phyloP scores from a whole-genome alignment of 2,888 invertebrate species.

The Geophilus truncorum region DNA sequence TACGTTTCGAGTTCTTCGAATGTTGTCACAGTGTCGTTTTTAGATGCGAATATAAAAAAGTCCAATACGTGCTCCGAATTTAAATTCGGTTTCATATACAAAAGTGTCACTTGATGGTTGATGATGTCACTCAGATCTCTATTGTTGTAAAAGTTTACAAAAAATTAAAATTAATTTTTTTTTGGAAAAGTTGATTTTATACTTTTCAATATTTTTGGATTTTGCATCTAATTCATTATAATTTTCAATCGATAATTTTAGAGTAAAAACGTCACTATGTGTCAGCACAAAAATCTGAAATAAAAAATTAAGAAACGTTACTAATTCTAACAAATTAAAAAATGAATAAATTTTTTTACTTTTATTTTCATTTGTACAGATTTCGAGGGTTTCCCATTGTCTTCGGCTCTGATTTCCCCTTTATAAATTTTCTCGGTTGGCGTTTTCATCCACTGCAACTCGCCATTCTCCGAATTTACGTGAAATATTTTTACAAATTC shows the following conservation, averaged over 20 bases:
- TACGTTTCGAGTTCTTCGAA: background rate
- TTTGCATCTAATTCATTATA: background rate
- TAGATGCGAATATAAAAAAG: background rate
- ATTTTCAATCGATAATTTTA: background rate
- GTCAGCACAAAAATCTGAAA: background rate
- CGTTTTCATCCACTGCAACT: background rate
- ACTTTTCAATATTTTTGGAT: background rate
- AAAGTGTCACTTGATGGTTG: background rate
- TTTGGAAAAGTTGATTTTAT: background rate
- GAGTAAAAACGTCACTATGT: background rate
- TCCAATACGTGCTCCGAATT: background rate
- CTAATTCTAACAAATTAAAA: too few species aligned
- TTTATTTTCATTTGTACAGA: background rate
- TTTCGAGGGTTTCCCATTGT: background rate
- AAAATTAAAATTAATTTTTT: too few species aligned
- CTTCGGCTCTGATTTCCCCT: background rate
- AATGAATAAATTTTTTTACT: background rate
- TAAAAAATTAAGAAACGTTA: background rate
- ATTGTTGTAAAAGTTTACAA: background rate
- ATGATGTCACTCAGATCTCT: background rate
- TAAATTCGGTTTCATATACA: background rate
- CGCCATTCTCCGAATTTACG: background rate
- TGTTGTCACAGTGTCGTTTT: background rate
- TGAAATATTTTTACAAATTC: too few species aligned
- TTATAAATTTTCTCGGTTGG: background rate